phyloP scores from a whole-genome alignment of 2,113 vertebrate species.

The Hypomesus transpacificus region DNA sequence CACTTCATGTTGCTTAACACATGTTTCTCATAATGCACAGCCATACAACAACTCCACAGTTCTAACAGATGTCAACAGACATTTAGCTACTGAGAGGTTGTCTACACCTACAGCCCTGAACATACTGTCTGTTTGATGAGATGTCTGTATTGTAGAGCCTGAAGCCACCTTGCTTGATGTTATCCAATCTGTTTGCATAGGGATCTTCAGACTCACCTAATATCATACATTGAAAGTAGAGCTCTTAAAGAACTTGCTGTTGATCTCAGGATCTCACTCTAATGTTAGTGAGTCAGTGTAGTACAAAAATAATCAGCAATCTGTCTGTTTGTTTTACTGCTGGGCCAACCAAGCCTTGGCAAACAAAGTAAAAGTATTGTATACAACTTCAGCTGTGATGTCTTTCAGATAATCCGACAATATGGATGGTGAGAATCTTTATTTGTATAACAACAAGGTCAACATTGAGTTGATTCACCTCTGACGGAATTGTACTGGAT shows the following conservation, averaged over 20 bases:
- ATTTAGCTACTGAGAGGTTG: slow-evolving; percentile 49
- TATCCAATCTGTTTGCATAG: slow-evolving; percentile 76
- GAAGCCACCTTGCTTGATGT: slow-evolving; percentile 65
- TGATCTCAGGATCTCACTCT: slow-evolving; percentile 64
- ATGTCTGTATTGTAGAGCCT: slow-evolving; percentile 67
- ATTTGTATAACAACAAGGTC: slow-evolving; percentile 37
- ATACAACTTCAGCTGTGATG: slow-evolving; percentile 40
- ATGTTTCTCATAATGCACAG: no score
- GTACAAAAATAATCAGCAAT: slow-evolving; percentile 59
- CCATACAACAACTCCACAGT: no score
- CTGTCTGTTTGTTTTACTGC: slow-evolving; percentile 55
- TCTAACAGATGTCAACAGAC: slow-evolving; percentile 36
- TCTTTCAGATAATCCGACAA: slow-evolving; percentile 33
- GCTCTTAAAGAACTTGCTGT: slow-evolving; percentile 53
- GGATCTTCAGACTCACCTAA: slow-evolving; percentile 68
- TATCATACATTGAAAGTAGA: slow-evolving; percentile 52
- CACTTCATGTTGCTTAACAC: no score
- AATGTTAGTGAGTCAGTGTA: slow-evolving; percentile 60
- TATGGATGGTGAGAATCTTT: slow-evolving; percentile 26
- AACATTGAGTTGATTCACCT: slow-evolving; percentile 11
- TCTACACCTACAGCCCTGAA: slow-evolving; percentile 47
- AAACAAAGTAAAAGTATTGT: slow-evolving; percentile 30
- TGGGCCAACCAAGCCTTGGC: slow-evolving; percentile 41
- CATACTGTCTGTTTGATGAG: slow-evolving; percentile 63
- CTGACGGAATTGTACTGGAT: neutral